Conservation (phyloP, 2,888 invertebrate species). For the Diploptera punctata region DNA sequence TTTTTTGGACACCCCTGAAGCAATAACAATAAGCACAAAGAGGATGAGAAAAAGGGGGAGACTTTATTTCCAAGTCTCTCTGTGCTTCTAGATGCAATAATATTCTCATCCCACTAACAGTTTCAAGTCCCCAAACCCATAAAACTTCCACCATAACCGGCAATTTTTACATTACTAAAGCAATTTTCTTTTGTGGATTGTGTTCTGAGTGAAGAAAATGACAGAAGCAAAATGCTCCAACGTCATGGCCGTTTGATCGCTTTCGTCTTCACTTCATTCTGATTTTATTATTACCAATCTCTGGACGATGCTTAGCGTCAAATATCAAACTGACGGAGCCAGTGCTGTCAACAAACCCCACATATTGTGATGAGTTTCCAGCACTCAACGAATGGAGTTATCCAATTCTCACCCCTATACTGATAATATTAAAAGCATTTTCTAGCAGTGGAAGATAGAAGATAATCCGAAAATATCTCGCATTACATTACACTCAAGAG, state of each 20-base stretch:
- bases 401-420: too few relatives aligned
- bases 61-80: constrained; percentile 14
- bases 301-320: too few relatives aligned
- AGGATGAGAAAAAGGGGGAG: not conserved
- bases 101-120: constrained; percentile 22
- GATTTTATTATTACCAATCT: too few relatives aligned
- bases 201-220: constrained; percentile 21
- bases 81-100: constrained; percentile 26
- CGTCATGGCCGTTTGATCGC: not conserved
- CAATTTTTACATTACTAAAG: constrained; percentile 30
- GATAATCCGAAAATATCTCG: too few relatives aligned
- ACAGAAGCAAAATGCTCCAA: constrained; percentile 2
- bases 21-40: constrained; percentile 9
- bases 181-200: constrained; percentile 27
- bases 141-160: constrained; percentile 26
- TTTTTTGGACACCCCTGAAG: constrained; percentile 1
- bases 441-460: too few relatives aligned
- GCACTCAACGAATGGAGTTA: too few relatives aligned
- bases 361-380: too few relatives aligned
- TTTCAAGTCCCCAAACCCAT: constrained; percentile 11
- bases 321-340: too few relatives aligned
- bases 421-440: too few relatives aligned
- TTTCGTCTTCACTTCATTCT: not conserved
- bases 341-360: too few relatives aligned
- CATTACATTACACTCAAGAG: too few relatives aligned